Evolutionary conservation across 2,113 vertebrate species (phyloP).

Genomic region (Camelus bactrianus): DNA sequence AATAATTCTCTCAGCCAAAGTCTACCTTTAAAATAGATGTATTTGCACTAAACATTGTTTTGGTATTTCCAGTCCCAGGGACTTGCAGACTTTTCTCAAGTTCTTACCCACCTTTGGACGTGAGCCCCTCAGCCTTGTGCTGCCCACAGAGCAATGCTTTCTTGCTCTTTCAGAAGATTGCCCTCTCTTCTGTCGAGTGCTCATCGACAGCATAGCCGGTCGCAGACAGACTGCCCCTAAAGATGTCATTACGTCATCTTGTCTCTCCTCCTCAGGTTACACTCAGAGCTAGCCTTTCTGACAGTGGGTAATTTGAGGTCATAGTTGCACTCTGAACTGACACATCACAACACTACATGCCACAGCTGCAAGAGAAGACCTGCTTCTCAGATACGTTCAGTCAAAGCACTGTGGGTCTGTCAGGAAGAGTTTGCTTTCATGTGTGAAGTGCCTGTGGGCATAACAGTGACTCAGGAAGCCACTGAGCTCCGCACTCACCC

Average conservation of each 20-base stretch:
- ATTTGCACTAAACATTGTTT: not conserved
- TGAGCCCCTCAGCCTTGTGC: not conserved
- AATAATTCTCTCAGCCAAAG: not conserved
- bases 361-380: not conserved
- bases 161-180: not conserved
- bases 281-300: not conserved
- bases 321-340: not conserved
- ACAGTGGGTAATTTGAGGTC: slow-evolving; percentile 39
- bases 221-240: not conserved
- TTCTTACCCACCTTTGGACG: not conserved
- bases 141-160: not conserved
- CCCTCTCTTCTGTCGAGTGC: not conserved
- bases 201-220: not conserved
- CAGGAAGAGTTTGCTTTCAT: not conserved
- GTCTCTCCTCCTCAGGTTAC: not conserved
- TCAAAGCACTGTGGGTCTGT: not conserved
- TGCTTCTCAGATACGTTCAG: not conserved
- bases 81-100: not conserved
- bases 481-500: not conserved
- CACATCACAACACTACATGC: not conserved
- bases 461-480: not conserved
- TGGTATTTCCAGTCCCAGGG: not conserved
- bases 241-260: not conserved
- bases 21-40: not conserved
- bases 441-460: not conserved